Conservation (phyloP, 2,113 vertebrate species). For the Nesospiza acunhae region DNA sequence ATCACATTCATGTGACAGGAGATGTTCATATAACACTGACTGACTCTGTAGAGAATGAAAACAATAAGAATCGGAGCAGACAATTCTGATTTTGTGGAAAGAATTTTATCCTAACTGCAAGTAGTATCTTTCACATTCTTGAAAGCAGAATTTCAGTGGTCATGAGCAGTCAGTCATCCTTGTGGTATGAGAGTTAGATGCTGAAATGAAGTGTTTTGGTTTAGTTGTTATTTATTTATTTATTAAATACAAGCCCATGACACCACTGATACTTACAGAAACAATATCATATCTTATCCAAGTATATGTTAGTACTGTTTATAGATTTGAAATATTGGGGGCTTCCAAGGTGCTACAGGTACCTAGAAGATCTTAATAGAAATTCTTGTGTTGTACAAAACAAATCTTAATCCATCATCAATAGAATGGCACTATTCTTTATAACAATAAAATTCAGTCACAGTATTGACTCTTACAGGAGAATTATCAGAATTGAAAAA, state of each 20-base stretch:
- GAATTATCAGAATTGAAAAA: not conserved
- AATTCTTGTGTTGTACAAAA: not conserved
- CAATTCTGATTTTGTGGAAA: not conserved
- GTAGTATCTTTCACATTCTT: not conserved
- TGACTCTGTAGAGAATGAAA: not conserved
- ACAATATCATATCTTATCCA: not conserved
- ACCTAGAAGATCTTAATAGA: fast-evolving
- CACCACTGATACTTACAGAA: not conserved
- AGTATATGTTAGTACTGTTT: not conserved
- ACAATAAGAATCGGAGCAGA: not conserved
- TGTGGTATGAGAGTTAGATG: not conserved
- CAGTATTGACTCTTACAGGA: not conserved
- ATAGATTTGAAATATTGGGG: not conserved
- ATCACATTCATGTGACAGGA: not conserved
- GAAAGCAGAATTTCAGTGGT: not conserved
- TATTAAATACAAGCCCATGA: not conserved
- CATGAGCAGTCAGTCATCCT: not conserved
- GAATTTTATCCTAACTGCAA: not conserved
- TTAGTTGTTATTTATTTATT: not conserved
- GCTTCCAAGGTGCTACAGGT: not conserved
- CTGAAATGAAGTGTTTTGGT: not conserved
- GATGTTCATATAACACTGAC: not conserved
- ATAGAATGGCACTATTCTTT: not conserved
- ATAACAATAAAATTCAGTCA: not conserved
- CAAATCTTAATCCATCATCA: not conserved